phyloP scores from a whole-genome alignment of 2,113 vertebrate species.

The Rattus norvegicus region GRCr8 NC_086028.1:33821501-33822000 shows the following conservation, averaged over 20 bases:
- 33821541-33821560: slow-evolving; percentile 73
- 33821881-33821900: slow-evolving; percentile 48
- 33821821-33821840: slow-evolving; percentile 54
- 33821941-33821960: not conserved
- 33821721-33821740: slow-evolving; percentile 78
- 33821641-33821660: slow-evolving; percentile 69
- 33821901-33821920: slow-evolving; percentile 15
- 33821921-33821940: not conserved
- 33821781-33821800: slow-evolving; percentile 65
- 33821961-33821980: not conserved
- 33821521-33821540: slow-evolving; percentile 72
- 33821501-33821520: slow-evolving; percentile 74
- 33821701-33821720: slow-evolving; percentile 79
- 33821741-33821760: slow-evolving; percentile 58
- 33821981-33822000: not conserved
- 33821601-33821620: slow-evolving; percentile 66
- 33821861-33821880: slow-evolving; percentile 73
- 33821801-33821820: slow-evolving; percentile 47
- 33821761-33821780: slow-evolving; percentile 65
- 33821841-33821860: slow-evolving; percentile 7
- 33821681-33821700: slow-evolving; percentile 64
- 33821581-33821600: slow-evolving; percentile 67
- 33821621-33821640: slow-evolving; percentile 72
- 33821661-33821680: slow-evolving; percentile 69
- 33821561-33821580: slow-evolving; percentile 75